Conservation (phyloP, 2,797 vertebrate genomes). For the Fringilla coelebs region DNA sequence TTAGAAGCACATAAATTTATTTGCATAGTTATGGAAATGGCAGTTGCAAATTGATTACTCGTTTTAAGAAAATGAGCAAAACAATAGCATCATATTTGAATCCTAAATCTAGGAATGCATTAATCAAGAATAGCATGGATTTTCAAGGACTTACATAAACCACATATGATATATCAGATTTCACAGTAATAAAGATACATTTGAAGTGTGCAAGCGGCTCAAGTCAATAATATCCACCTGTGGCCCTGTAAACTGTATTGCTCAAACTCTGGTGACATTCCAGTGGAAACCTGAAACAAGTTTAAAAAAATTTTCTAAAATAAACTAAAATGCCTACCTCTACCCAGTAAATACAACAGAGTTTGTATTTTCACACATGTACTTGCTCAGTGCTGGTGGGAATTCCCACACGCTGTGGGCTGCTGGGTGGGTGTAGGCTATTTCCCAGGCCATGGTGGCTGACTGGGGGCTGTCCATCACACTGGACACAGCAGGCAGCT, state of each 20-base stretch:
- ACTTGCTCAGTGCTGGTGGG: background rate
- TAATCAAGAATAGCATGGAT: background rate
- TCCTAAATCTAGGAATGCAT: background rate
- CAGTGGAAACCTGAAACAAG: background rate
- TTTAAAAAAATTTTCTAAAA: background rate
- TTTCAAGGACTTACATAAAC: background rate
- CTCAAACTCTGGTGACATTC: background rate
- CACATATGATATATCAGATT: background rate
- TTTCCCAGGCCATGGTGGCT: background rate
- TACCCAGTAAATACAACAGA: background rate
- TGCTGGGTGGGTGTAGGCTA: background rate
- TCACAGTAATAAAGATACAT: background rate
- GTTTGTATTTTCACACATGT: background rate
- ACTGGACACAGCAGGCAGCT: background rate
- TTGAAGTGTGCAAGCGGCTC: background rate
- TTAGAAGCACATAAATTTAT: background rate
- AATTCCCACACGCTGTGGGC: background rate
- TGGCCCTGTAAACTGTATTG: background rate
- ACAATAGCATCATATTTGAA: background rate
- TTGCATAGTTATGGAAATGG: slow-evolving; percentile 12
- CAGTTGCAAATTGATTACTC: background rate
- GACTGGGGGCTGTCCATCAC: background rate
- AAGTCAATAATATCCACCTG: background rate
- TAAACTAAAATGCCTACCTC: background rate
- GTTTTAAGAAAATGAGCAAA: background rate